A percentile compares a stretch with the other conserved stretches of the same genome.
Evolutionary conservation across 2,797 vertebrate species (phyloP).

Genomic region (Silurus aristotelis): DNA sequence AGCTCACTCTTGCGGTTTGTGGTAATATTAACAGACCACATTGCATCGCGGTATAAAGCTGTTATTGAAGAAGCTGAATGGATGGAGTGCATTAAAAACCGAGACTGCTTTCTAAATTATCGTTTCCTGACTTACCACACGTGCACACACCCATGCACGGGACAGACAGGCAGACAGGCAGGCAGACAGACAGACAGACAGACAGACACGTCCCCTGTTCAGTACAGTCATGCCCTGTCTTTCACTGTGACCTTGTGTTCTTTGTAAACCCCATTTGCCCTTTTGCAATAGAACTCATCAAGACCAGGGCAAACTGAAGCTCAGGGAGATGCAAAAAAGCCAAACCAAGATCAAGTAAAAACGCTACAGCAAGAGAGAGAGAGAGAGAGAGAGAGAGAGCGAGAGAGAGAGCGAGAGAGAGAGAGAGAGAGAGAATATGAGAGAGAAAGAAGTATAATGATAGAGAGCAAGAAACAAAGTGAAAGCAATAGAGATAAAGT

Average conservation of each 20-base stretch:
- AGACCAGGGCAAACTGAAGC: conserved; percentile 51
- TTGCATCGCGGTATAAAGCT: conserved; percentile 51
- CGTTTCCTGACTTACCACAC: neutral
- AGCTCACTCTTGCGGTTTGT: conserved; percentile 55
- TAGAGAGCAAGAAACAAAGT: neutral
- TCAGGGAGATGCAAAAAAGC: conserved; percentile 56
- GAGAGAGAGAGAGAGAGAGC: neutral
- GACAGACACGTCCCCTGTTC: neutral
- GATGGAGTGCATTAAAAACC: conserved; percentile 50
- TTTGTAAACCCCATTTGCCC: conserved; percentile 8
- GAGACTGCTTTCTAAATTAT: conserved; percentile 41
- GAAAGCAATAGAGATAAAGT: no score
- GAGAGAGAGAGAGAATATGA: neutral
- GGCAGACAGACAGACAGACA: neutral
- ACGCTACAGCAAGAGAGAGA: neutral
- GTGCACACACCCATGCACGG: conserved; percentile 8
- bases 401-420: neutral
- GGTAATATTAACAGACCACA: conserved; percentile 54
- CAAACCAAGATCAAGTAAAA: conserved; percentile 32
- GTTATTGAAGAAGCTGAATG: conserved; percentile 51
- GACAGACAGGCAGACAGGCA: neutral
- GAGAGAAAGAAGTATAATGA: neutral
- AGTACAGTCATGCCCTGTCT: conserved; percentile 13
- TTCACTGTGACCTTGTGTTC: conserved; percentile 39
- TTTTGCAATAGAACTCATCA: conserved; percentile 40